These are phyloP conservation scores for Puffinus mauretanicus DNA, from an alignment of 2,113 vertebrate genomes.

Conservation along the genomic window DNA sequence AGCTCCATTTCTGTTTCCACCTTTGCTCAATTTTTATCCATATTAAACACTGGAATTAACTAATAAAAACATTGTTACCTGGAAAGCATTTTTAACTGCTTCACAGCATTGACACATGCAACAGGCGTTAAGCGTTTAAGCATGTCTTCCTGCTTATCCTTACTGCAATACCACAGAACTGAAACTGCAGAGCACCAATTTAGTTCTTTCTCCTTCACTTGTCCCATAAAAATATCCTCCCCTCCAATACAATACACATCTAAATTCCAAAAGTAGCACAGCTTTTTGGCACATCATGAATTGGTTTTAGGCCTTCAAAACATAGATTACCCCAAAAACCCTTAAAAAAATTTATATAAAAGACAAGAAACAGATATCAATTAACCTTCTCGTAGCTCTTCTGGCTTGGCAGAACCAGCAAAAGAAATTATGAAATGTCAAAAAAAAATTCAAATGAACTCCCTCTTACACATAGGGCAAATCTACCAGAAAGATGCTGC, in stretches of 20 bases:
- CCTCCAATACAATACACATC: neutral
- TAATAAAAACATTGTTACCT: neutral
- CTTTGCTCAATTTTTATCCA: neutral
- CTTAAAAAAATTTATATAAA: neutral
- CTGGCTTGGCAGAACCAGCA: neutral
- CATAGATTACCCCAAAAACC: neutral
- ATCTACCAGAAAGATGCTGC: neutral
- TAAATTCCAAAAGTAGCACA: neutral
- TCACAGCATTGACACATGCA: neutral
- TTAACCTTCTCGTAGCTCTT: rapidly evolving
- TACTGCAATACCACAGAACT: neutral
- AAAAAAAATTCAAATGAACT: neutral
- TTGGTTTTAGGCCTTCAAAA: neutral
- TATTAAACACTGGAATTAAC: neutral
- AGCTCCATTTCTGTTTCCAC: neutral
- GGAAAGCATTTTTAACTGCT: neutral
- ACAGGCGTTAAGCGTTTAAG: neutral
- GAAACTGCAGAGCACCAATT: neutral
- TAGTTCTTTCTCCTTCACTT: neutral
- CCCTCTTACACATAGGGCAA: neutral
- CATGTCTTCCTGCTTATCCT: neutral
- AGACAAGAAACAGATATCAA: neutral
- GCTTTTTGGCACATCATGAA: neutral
- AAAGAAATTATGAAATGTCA: neutral
- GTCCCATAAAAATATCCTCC: neutral